phyloP scores from a whole-genome alignment of 1,140 invertebrate genomes.

The Calycopis cecrops region DNA sequence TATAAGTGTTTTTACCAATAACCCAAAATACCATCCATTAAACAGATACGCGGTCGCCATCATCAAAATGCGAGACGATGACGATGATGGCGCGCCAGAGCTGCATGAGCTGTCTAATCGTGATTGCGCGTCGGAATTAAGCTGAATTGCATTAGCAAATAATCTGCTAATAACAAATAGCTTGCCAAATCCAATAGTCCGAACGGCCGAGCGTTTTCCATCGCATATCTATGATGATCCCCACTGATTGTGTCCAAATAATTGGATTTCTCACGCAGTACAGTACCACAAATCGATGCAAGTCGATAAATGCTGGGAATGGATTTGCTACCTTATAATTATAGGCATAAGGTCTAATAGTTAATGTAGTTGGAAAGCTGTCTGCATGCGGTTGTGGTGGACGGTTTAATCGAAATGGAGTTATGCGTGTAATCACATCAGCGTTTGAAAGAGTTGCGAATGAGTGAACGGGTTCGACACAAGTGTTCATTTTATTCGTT shows the following conservation, averaged over 20 bases:
- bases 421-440: slow-evolving; percentile 36
- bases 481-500: slow-evolving; percentile 15
- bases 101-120: no score
- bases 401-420: slow-evolving; percentile 33
- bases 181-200: slow-evolving; percentile 1
- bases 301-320: background rate
- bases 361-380: slow-evolving; percentile 12
- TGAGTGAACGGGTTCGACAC: slow-evolving; percentile 10
- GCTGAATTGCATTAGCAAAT: no score
- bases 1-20: no score
- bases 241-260: slow-evolving; percentile 40
- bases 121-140: no score
- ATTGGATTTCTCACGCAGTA: slow-evolving; percentile 37
- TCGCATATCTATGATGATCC: slow-evolving; percentile 31
- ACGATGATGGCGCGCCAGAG: no score
- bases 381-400: slow-evolving; percentile 17
- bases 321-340: slow-evolving; percentile 5
- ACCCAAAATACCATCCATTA: no score
- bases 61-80: no score
- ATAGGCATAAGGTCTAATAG: background rate
- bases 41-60: no score
- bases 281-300: slow-evolving; percentile 4
- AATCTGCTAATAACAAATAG: background rate
- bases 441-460: slow-evolving; percentile 33
- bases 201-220: slow-evolving; percentile 15